A percentile compares a stretch with the other conserved stretches of the same genome.
phyloP scores from a whole-genome alignment of 2,113 vertebrate species.

The Hypocryptadius cinnamomeus region DNA sequence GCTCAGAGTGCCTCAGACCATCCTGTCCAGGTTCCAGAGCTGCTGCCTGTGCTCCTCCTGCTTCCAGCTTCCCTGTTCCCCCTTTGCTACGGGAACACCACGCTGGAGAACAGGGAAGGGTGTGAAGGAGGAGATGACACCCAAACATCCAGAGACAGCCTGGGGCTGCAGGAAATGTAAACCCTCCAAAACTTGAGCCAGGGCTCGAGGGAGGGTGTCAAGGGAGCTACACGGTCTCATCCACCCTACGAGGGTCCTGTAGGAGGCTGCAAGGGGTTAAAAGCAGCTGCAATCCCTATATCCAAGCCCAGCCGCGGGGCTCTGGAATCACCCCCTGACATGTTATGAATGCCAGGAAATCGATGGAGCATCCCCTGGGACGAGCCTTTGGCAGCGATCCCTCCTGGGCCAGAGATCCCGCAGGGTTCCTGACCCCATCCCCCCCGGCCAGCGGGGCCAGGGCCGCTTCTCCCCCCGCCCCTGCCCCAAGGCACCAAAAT shows the following conservation, averaged over 20 bases:
- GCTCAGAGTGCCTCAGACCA: rapidly evolving
- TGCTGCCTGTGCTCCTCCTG: neutral
- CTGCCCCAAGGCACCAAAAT: neutral
- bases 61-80: neutral
- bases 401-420: neutral
- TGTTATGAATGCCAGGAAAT: neutral
- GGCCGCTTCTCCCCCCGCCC: neutral
- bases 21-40: neutral
- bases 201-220: neutral
- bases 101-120: neutral
- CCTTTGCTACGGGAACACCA: rapidly evolving
- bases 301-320: neutral
- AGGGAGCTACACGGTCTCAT: neutral
- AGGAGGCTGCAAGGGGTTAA: neutral
- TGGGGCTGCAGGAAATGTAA: neutral
- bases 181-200: neutral
- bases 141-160: neutral
- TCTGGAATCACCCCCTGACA: neutral
- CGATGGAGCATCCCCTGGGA: neutral
- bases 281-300: neutral
- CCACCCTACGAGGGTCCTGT: neutral
- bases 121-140: neutral
- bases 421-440: neutral
- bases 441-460: rapidly evolving
- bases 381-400: neutral